Conservation (phyloP, 1,140 invertebrate species). For the Saccostrea echinata region DNA sequence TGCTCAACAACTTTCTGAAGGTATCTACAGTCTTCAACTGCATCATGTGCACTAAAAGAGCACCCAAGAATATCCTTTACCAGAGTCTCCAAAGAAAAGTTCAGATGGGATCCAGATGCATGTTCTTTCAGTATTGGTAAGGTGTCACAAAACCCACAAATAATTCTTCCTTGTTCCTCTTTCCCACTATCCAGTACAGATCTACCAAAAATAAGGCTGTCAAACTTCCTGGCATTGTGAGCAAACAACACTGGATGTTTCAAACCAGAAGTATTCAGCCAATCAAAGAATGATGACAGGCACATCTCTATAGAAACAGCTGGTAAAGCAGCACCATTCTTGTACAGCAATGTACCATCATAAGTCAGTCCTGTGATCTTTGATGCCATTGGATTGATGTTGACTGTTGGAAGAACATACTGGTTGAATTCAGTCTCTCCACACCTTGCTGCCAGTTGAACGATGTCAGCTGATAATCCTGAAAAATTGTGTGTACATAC, state of each 20-base stretch:
- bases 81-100: background rate
- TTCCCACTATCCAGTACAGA: background rate
- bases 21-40: background rate
- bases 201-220: background rate
- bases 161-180: background rate
- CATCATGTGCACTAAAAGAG: slow-evolving; percentile 23
- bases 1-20: background rate
- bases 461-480: background rate
- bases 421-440: background rate
- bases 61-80: slow-evolving; percentile 2
- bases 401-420: slow-evolving; percentile 1
- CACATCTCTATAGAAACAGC: background rate
- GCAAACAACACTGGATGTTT: slow-evolving; percentile 38
- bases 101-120: background rate
- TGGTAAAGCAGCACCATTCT: background rate
- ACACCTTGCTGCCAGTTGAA: background rate
- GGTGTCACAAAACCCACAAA: slow-evolving; percentile 38
- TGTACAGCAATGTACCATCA: background rate
- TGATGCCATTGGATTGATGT: background rate
- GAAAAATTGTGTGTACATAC: background rate
- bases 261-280: background rate
- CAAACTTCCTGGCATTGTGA: slow-evolving; percentile 44
- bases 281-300: slow-evolving; percentile 10
- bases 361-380: slow-evolving; percentile 10
- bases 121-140: background rate